These are phyloP conservation scores for Nephrotoma flavescens DNA, from an alignment of 2,888 invertebrate species.

Conservation along the genomic window DNA sequence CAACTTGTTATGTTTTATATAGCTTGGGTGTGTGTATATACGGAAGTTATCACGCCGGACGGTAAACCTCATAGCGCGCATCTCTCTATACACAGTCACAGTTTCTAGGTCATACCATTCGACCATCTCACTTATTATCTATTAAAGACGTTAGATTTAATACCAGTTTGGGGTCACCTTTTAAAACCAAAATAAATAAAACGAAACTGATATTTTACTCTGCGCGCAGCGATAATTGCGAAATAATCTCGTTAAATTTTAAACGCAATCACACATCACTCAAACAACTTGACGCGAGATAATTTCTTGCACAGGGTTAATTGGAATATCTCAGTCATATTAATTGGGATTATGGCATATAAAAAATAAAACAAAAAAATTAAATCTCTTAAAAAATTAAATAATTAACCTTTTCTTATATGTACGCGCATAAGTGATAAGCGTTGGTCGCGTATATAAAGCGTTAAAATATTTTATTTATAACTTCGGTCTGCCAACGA, in stretches of 20 bases:
- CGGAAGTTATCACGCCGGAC: background rate
- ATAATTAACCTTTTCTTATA: background rate
- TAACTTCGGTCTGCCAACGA: too few relatives aligned
- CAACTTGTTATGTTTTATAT: background rate
- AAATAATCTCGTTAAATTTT: background rate
- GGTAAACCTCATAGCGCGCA: too few relatives aligned
- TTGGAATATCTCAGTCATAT: background rate
- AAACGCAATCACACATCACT: background rate
- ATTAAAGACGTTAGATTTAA: background rate
- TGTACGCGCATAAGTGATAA: background rate
- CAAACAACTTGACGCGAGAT: background rate
- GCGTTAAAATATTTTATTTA: background rate
- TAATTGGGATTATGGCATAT: background rate
- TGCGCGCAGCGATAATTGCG: background rate
- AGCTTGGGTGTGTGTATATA: too few relatives aligned
- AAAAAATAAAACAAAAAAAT: background rate
- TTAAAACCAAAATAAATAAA: background rate
- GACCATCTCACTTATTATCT: background rate
- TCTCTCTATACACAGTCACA: background rate
- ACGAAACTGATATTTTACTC: background rate
- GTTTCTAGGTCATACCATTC: background rate
- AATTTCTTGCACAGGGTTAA: background rate
- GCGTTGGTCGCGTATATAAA: background rate
- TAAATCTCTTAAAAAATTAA: background rate
- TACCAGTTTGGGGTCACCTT: background rate